Conservation (phyloP, 2,797 vertebrate species). For the Nothura maculosa region DNA sequence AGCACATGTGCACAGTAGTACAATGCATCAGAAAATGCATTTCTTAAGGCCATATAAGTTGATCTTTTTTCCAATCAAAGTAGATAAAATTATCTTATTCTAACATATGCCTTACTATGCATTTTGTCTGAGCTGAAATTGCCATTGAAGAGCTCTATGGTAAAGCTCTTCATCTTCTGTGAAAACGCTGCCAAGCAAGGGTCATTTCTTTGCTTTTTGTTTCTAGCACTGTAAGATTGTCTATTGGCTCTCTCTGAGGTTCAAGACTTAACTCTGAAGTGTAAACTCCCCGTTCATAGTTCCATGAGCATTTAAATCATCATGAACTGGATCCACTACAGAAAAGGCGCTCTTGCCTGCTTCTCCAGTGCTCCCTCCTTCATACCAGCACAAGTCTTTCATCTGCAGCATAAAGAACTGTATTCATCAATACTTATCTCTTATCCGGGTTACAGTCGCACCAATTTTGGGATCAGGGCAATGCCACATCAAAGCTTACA, state of each 20-base stretch:
- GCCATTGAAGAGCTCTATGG: background rate
- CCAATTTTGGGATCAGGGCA: background rate
- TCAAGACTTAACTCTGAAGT: background rate
- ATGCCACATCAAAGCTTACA: rapidly evolving
- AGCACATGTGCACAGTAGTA: background rate
- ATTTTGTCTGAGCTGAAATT: background rate
- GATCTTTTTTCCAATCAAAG: background rate
- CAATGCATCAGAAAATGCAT: background rate
- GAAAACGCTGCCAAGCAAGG: background rate
- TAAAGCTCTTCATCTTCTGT: background rate
- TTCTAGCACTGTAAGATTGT: background rate
- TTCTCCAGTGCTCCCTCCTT: rapidly evolving
- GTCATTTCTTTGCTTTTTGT: background rate
- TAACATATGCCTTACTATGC: background rate
- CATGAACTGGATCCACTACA: background rate
- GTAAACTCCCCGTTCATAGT: background rate
- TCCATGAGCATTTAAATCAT: background rate
- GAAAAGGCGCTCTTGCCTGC: background rate
- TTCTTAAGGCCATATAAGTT: background rate
- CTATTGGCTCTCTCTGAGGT: background rate
- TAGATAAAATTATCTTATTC: background rate
- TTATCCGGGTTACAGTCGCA: background rate
- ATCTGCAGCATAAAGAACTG: background rate
- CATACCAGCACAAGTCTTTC: background rate
- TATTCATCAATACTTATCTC: background rate